phyloP scores from a whole-genome alignment of 2,888 invertebrate genomes.

The Ashinkailepas kermadecensis region DNA sequence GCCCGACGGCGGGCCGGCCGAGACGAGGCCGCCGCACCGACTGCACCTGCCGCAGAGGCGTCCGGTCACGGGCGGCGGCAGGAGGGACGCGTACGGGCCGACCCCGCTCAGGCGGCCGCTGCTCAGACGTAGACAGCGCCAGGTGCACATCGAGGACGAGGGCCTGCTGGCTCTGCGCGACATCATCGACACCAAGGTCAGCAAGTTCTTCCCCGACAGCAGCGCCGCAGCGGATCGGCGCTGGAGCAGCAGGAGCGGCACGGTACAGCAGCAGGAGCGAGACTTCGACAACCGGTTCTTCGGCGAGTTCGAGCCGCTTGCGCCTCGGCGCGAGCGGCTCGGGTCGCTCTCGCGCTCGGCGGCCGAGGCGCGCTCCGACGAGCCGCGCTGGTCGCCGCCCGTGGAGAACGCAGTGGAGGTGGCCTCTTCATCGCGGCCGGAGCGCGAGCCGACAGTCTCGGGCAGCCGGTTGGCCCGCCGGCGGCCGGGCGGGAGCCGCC shows the following conservation, averaged over 20 bases:
- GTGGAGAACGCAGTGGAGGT: neutral
- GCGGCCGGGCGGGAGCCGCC: neutral
- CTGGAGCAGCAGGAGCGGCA: neutral
- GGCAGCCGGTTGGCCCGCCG: neutral
- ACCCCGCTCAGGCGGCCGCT: neutral
- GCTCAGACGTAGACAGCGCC: neutral
- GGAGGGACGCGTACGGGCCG: neutral
- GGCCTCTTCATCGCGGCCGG: too few relatives aligned
- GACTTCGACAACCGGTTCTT: neutral
- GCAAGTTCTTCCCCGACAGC: neutral
- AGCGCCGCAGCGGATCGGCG: neutral
- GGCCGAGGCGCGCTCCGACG: neutral
- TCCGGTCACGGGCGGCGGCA: neutral
- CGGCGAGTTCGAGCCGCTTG: neutral
- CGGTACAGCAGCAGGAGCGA: neutral
- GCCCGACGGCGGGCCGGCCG: too few relatives aligned
- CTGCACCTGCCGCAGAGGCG: neutral
- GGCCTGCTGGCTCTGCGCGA: conserved; percentile 1
- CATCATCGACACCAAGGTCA: conserved; percentile 11
- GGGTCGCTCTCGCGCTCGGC: too few relatives aligned
- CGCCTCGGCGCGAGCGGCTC: neutral
- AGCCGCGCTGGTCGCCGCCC: neutral
- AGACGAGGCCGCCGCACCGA: neutral
- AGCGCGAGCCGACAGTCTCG: neutral
- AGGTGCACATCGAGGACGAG: neutral